Percentiles rank a stretch among this genome's conserved stretches.
Conservation (phyloP, 92 coral and sea anemone species). For the Isaurus tuberculatus region DNA sequence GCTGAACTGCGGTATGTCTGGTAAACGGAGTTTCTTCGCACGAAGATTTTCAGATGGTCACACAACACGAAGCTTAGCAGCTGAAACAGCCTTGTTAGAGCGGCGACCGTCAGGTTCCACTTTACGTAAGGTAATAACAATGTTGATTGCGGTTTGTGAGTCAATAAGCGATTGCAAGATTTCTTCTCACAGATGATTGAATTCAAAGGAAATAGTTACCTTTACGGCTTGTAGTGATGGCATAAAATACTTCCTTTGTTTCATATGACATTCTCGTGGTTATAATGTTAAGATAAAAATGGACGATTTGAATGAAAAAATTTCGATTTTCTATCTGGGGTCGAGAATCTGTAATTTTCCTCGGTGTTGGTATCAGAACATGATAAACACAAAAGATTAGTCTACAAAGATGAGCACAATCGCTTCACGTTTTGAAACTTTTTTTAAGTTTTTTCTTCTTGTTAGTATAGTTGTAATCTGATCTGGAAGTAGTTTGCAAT, state of each 20-base stretch:
- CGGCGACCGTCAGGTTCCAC: constrained; percentile 21
- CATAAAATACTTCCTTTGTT: background rate
- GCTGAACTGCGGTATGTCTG: background rate
- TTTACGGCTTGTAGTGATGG: background rate
- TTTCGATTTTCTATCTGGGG: background rate
- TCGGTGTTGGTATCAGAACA: background rate
- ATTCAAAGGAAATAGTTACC: background rate
- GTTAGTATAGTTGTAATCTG: background rate
- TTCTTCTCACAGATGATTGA: background rate
- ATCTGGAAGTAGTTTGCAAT: background rate
- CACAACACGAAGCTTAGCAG: background rate
- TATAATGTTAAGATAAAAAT: background rate
- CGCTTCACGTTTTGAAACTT: background rate
- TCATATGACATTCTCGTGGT: background rate
- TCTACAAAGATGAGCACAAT: constrained; percentile 7
- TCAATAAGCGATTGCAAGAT: background rate
- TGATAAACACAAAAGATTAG: background rate
- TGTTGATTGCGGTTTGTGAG: background rate
- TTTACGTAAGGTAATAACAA: constrained; percentile 1
- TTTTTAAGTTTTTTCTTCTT: background rate
- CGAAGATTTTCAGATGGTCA: constrained; percentile 42
- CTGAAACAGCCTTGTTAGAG: constrained; percentile 1
- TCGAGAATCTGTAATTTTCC: background rate
- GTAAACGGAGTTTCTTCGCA: constrained; percentile 32
- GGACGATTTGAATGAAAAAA: background rate